Conservation (phyloP, 2,113 vertebrate species). For the Cinclus cinclus region DNA sequence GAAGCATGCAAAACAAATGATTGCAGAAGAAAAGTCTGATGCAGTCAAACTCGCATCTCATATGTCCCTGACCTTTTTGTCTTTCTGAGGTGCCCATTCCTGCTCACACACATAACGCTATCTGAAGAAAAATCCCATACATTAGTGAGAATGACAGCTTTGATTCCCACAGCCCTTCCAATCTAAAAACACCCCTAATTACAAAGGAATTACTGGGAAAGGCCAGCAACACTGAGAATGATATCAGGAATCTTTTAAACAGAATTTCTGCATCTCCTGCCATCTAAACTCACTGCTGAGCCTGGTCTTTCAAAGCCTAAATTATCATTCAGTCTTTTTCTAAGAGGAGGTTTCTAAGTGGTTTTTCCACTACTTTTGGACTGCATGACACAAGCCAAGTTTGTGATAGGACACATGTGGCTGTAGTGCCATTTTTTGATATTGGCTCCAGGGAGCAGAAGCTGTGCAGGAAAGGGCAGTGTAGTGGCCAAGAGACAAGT, state of each 20-base stretch:
- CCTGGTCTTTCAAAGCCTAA: neutral
- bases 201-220: neutral
- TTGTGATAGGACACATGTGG: neutral
- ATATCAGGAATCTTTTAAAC: neutral
- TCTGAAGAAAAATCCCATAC: neutral
- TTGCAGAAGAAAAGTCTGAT: neutral
- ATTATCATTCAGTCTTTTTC: neutral
- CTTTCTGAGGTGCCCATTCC: neutral
- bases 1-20: neutral
- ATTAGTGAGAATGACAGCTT: neutral
- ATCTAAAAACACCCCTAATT: neutral
- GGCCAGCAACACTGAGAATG: neutral
- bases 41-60: neutral
- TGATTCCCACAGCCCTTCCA: neutral
- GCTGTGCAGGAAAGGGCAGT: neutral
- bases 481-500: neutral
- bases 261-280: neutral
- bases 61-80: neutral
- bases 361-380: neutral
- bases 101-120: neutral
- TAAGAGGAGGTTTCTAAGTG: neutral
- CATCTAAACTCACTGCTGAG: neutral
- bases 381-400: neutral
- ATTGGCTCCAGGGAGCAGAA: neutral
- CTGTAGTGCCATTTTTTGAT: neutral